Evolutionary conservation across 1,140 invertebrate genomes (phyloP), one percentile per base, ranked within the genome.

Genomic region (Drosophila equinoxialis): DNA sequence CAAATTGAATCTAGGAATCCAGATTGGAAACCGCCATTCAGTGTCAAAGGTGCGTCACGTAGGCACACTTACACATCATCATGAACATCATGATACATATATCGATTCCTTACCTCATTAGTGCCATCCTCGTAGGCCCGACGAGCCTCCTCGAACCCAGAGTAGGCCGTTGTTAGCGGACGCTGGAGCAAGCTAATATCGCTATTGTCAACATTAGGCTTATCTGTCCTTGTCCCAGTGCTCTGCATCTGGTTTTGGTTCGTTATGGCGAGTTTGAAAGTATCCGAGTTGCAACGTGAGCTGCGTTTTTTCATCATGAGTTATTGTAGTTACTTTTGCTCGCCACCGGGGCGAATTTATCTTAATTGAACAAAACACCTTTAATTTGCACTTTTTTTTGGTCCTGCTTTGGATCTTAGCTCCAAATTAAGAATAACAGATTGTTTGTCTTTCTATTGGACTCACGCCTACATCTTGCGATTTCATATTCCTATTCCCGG

Each of bases 171-270:
- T 20, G 93, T 91, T 75, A 95, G 93, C 20, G 95, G 94, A 82
- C 94, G 95, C 74, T 94, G 93, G 57, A 96, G 91, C 54, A 94
- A 78, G 63, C 94, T 94, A 74, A 94, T 93, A 83, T 95, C 95
- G 48, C 45, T 51, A 23, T 51, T 51, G 45, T 51, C 45, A 23
- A 51, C 45, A 51, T 51, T 51, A 20, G 6, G 20, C 17, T 77
- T 81, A 71, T 69, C 62, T n/a, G 41, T 62, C 39, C 20, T n/a
- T 30, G 42, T 67, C 37, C 73, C 83, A 72, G 87, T 77, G 65
- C 79, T 73, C 71, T 86, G 75, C 66, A 78, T 75, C 68, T 77
- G 62, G 39, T 64, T 51, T 20, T 77, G 62, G 39, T 64, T 51
- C 45, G 45, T 51, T 23, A 51, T 51, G 45, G 45, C 45, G 45